These are phyloP conservation scores for Morpho deidamia DNA, from an alignment of 2,888 invertebrate genomes.

Conservation along the genomic window DNA sequence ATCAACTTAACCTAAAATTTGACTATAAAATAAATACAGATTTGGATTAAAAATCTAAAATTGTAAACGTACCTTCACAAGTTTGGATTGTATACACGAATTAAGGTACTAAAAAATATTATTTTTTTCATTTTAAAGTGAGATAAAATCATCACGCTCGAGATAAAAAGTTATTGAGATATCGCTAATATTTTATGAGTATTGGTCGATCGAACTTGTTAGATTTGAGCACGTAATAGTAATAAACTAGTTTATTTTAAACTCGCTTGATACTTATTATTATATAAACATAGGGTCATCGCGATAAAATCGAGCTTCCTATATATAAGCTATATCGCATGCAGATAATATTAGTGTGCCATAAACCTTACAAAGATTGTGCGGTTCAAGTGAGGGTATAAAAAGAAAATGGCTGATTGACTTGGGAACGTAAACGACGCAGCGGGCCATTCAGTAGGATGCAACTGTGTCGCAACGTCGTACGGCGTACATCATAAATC, in stretches of 20 bases:
- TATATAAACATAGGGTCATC: no score
- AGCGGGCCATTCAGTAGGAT: no score
- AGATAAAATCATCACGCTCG: slow-evolving; percentile 5
- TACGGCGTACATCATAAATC: no score
- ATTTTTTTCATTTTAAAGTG: background rate
- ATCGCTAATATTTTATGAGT: slow-evolving; percentile 16
- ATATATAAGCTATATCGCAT: no score
- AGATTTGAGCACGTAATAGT: background rate
- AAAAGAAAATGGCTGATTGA: no score
- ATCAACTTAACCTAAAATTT: slow-evolving; percentile 3
- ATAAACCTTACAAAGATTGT: no score
- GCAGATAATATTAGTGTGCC: no score
- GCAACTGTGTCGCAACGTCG: no score
- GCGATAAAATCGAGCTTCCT: no score
- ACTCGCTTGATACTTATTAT: slow-evolving; percentile 1
- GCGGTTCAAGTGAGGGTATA: no score
- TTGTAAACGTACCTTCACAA: slow-evolving; percentile 7
- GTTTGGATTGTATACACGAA: background rate
- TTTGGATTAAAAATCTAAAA: slow-evolving; percentile 4
- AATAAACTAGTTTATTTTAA: background rate
- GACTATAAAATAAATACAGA: slow-evolving; percentile 5
- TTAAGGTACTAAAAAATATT: slow-evolving; percentile 15
- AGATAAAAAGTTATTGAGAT: slow-evolving; percentile 6
- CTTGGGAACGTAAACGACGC: no score
- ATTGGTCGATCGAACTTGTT: background rate